These are phyloP conservation scores for Ptychodera flava DNA, from an alignment of 35 echinoderm and acorn worm genomes.

Conservation along the genomic window DNA sequence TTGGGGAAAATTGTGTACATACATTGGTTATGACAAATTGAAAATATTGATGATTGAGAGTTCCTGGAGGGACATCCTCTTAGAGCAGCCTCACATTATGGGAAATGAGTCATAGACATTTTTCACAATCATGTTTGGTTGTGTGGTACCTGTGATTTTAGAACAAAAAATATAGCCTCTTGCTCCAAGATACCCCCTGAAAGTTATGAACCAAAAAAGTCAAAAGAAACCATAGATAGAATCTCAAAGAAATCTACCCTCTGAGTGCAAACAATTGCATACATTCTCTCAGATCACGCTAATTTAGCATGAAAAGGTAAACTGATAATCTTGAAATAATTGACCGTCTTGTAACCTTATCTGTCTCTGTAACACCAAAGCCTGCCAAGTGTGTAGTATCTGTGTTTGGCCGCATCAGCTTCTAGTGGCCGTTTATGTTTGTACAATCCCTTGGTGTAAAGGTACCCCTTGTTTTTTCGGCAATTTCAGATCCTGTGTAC, in stretches of 20 bases:
- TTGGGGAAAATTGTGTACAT: not conserved
- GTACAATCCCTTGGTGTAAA: not conserved
- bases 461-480: too few relatives aligned
- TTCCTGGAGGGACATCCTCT: too few relatives aligned
- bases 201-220: not conserved
- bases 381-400: not conserved
- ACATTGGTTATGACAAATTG: not conserved
- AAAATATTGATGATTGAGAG: too few relatives aligned
- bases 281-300: not conserved
- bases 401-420: not conserved
- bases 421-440: not conserved
- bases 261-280: not conserved
- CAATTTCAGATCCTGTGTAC: not conserved
- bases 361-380: not conserved
- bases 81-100: too few relatives aligned
- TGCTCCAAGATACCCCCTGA: too few relatives aligned
- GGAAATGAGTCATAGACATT: too few relatives aligned
- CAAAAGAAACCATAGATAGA: not conserved
- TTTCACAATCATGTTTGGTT: too few relatives aligned
- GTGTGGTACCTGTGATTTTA: too few relatives aligned
- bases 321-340: not conserved
- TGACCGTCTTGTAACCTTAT: not conserved
- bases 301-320: not conserved
- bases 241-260: not conserved
- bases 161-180: too few relatives aligned